These are phyloP conservation scores for Pampusana beccarii DNA, from an alignment of 2,113 vertebrate genomes.

Conservation along the genomic window DNA sequence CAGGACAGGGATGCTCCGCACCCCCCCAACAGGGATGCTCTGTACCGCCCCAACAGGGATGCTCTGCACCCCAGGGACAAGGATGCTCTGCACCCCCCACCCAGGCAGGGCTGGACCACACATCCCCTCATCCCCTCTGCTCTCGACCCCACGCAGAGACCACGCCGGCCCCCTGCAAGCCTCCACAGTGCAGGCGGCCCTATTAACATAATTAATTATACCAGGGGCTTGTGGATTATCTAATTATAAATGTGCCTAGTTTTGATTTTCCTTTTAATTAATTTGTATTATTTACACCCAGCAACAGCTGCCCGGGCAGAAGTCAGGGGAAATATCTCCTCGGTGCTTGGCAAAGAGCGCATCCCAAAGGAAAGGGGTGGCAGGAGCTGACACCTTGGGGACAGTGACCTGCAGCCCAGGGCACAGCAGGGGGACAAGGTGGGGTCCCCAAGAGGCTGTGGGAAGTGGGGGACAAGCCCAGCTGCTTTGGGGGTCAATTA, in stretches of 20 bases:
- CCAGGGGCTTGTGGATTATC: constrained; percentile 11
- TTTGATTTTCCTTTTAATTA: constrained; percentile 65
- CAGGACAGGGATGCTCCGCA: neutral
- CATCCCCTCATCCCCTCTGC: accelerated
- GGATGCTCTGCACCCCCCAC: neutral
- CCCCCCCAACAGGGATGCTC: too few species aligned
- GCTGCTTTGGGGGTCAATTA: neutral
- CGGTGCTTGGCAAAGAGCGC: neutral
- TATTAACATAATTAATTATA: constrained; percentile 46
- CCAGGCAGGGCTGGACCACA: neutral
- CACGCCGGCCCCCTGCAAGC: accelerated
- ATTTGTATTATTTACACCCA: constrained; percentile 25
- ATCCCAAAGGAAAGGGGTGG: neutral
- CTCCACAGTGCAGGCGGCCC: neutral
- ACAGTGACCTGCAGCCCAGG: neutral
- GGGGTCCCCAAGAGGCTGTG: accelerated
- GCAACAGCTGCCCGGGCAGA: neutral
- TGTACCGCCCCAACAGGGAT: neutral
- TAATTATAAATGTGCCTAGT: constrained; percentile 31
- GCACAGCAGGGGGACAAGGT: accelerated
- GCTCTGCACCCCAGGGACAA: neutral
- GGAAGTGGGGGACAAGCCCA: neutral
- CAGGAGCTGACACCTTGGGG: neutral
- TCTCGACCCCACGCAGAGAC: accelerated
- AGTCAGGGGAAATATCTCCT: neutral